Conservation (phyloP, 1,140 invertebrate species). For the Drosophila navojoa region DNA sequence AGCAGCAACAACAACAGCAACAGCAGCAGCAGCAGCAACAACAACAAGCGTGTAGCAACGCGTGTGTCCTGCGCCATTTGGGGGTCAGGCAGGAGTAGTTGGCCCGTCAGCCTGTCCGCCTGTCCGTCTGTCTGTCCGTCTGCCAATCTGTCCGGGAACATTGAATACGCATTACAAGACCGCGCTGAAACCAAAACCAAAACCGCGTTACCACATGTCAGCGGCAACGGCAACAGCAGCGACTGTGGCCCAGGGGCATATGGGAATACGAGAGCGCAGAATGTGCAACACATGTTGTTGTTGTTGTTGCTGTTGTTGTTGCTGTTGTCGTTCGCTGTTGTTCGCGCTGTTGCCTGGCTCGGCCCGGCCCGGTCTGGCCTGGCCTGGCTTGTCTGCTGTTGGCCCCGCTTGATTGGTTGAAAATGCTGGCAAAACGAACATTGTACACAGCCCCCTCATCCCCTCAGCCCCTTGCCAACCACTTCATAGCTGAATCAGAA, state of each 20-base stretch:
- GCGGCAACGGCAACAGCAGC: conserved; percentile 46
- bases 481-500: conserved; percentile 25
- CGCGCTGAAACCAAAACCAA: conserved; percentile 75
- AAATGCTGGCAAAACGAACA: conserved; percentile 62
- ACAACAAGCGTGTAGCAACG: conserved; percentile 37
- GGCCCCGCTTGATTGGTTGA: conserved; percentile 69
- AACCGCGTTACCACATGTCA: conserved; percentile 81
- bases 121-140: conserved; percentile 31
- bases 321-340: conserved; percentile 31
- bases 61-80: conserved; percentile 71
- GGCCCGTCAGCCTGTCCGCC: conserved; percentile 30
- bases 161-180: conserved; percentile 81
- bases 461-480: not conserved
- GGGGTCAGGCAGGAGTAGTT: conserved; percentile 66
- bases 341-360: conserved; percentile 31
- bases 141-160: conserved; percentile 68
- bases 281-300: conserved; percentile 80
- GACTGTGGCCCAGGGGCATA: conserved; percentile 64
- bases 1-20: conserved; percentile 16
- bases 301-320: conserved; percentile 11
- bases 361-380: conserved; percentile 30
- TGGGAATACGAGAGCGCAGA: conserved; percentile 69
- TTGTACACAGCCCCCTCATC: not conserved
- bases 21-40: conserved; percentile 19
- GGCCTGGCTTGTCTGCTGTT: conserved; percentile 56